phyloP scores from a whole-genome alignment of 1,140 invertebrate genomes.

The Trichoplusia ni region DNA sequence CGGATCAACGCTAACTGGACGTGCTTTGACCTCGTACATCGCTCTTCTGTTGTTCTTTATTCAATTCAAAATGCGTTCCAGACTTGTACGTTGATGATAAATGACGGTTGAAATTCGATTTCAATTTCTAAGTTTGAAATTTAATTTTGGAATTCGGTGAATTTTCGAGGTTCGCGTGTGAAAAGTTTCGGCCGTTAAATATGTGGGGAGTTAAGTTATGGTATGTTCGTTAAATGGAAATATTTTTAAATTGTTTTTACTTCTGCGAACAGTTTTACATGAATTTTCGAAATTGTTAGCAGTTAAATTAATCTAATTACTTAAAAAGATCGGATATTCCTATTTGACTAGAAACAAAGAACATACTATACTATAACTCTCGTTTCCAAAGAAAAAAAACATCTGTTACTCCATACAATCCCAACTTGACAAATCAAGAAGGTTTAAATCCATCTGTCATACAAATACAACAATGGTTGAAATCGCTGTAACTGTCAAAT shows the following conservation, averaged over 20 bases:
- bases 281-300: no score
- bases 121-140: constrained; percentile 26
- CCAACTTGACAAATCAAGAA: constrained; percentile 6
- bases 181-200: constrained; percentile 9
- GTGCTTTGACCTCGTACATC: constrained; percentile 55
- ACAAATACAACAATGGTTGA: constrained; percentile 48
- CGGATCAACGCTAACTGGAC: constrained; percentile 50
- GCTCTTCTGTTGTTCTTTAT: constrained; percentile 61
- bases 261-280: neutral
- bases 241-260: neutral
- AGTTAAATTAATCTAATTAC: no score
- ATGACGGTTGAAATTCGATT: constrained; percentile 34
- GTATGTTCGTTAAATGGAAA: neutral
- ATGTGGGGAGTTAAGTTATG: constrained; percentile 1
- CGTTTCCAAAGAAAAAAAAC: no score
- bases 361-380: no score
- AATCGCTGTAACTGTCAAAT: constrained; percentile 49
- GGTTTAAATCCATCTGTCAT: constrained; percentile 14
- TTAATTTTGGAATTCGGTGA: constrained; percentile 41
- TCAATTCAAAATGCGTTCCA: constrained; percentile 56
- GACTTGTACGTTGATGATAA: constrained; percentile 44
- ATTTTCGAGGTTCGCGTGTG: constrained; percentile 20
- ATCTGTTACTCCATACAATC: no score
- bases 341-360: no score
- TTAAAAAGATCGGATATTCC: no score